Base-by-base conservation (phyloP, 2,113 vertebrate genomes). In the Cryptotis parvus region DNA sequence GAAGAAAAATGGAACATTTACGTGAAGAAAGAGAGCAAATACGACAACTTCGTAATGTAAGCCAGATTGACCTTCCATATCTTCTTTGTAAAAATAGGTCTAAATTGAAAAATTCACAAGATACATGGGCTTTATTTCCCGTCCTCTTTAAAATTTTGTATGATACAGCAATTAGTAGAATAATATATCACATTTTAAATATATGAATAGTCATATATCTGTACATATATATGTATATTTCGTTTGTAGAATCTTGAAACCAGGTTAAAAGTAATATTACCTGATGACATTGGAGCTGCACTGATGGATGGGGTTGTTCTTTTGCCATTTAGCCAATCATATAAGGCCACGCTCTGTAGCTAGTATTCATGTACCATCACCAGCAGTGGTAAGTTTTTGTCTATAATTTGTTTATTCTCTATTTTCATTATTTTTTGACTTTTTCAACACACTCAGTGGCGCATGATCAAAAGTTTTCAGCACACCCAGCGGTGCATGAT, bases 1-100 rank as follows among this genome's bases (percentile, higher is more conserved):
- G 99, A 96, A 99, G 99, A 97, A 99, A 99, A 96, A 99, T 99
- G 99, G 99, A 99, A 90, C 99, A 99, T 96, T 96, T 99, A 91
- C 97, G 99, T 89, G 99, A 99, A 97, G 99, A 99, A 97, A 98
- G 99, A 96, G 99, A 99, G 15, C 99, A 99, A 96, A 99, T 99
- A 70, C 96, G 98, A 86, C 98, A 99, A 9, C 97, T 99, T 78
- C 99, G 99, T 52, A 98, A 98, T 97, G 99, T 99, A 96, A 85
- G 98, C 96, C 41, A 68, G 1, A 43, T 69, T 73, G 61, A 41
- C 29, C 4, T 79, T 83, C 75, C 29, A 43, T 2, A 63, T 91
- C 4, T 78, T 16, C 77, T 87, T 73, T 92, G 61, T 35, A 78
- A 63, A 89, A 87, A 72, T 78, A 16, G 24, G 29, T 87, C 95